phyloP scores from a whole-genome alignment of 2,797 vertebrate species.

The Clarias fuscus region DNA sequence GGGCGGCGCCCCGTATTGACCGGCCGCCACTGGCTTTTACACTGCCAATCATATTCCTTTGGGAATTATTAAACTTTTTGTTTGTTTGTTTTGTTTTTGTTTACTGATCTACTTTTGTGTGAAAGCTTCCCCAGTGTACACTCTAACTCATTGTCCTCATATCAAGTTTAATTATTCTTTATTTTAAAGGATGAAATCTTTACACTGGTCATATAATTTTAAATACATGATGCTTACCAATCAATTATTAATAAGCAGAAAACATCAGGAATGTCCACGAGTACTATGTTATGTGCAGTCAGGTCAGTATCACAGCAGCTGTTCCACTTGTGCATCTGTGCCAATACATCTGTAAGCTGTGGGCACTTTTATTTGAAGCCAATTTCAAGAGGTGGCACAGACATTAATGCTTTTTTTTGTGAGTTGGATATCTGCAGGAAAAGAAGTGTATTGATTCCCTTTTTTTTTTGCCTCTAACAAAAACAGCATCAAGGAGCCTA shows the following conservation, averaged over 20 bases:
- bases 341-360: not conserved
- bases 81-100: not conserved
- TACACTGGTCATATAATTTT: not conserved
- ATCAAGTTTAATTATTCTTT: not conserved
- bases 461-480: conserved; percentile 13
- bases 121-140: not conserved
- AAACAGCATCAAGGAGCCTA: not conserved
- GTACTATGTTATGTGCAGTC: not conserved
- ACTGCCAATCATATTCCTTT: not conserved
- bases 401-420: not conserved
- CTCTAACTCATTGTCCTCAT: not conserved
- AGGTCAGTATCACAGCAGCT: conserved; percentile 3
- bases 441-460: not conserved
- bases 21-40: not conserved
- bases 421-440: not conserved
- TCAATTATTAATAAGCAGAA: conserved; percentile 7
- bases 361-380: conserved; percentile 24
- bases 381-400: not conserved
- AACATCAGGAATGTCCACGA: not conserved
- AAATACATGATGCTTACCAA: not conserved
- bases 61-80: not conserved
- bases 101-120: not conserved
- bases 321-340: conserved; percentile 8
- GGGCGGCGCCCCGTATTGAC: no score
- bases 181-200: conserved; percentile 7